Conservation (phyloP, 2,888 invertebrate genomes). For the Galeruca laticollis region DNA sequence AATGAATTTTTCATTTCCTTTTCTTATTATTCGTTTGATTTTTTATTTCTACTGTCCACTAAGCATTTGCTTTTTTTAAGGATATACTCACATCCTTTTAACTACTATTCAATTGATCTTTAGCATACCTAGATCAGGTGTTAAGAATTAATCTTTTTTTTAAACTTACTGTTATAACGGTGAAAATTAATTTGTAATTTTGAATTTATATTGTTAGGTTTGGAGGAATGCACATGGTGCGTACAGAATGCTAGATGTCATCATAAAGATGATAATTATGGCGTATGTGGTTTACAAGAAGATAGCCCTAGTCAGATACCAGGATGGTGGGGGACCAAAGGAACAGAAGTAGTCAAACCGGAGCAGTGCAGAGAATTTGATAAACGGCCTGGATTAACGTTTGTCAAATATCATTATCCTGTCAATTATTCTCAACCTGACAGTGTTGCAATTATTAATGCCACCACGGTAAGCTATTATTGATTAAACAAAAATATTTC, state of each 20-base stretch:
- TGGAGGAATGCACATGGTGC: constrained; percentile 91
- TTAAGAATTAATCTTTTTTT: no score
- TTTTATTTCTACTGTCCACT: no score
- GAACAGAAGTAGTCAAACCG: constrained; percentile 72
- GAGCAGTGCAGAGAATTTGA: constrained; percentile 84
- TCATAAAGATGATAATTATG: constrained; percentile 85
- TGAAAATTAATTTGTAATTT: not conserved
- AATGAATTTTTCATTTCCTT: no score
- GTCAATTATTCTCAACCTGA: constrained; percentile 91
- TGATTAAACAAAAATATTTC: not conserved
- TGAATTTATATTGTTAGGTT: constrained; percentile 42
- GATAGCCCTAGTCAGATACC: constrained; percentile 85
- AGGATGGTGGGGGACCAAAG: constrained; percentile 92
- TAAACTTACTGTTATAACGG: no score
- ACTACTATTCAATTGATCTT: no score
- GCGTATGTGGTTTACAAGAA: constrained; percentile 83
- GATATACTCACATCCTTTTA: no score
- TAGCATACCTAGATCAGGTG: no score
- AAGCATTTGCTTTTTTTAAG: no score
- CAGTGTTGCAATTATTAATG: constrained; percentile 83
- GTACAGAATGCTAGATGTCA: constrained; percentile 93
- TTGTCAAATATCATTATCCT: constrained; percentile 88
- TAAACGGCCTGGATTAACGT: constrained; percentile 88
- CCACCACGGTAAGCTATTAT: constrained; percentile 74
- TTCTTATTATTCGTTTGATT: no score